These are phyloP conservation scores for Tetanocera ferruginea DNA, from an alignment of 2,888 invertebrate species.

Conservation along the genomic window DNA sequence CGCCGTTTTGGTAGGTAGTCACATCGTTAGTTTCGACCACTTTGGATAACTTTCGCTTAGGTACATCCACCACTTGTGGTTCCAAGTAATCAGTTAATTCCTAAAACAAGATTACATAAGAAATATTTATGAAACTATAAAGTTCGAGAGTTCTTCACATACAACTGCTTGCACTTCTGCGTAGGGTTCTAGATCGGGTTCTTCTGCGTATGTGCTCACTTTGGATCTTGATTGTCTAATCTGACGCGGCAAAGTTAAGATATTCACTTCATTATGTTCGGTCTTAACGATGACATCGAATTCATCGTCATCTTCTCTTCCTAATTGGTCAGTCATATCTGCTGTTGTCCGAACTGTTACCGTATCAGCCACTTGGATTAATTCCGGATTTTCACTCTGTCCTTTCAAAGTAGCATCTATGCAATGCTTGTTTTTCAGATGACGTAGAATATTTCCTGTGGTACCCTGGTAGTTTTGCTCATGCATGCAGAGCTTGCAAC, in stretches of 20 bases:
- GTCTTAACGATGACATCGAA: constrained; percentile 42
- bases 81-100: constrained; percentile 33
- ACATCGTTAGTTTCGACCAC: neutral
- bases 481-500: constrained; percentile 49
- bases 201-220: constrained; percentile 28
- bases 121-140: neutral
- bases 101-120: constrained; percentile 1
- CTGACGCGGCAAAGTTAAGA: neutral
- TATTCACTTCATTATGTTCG: constrained; percentile 11
- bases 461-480: constrained; percentile 53
- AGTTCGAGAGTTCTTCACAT: neutral
- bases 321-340: neutral
- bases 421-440: constrained; percentile 49
- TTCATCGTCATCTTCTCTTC: constrained; percentile 33
- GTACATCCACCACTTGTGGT: neutral
- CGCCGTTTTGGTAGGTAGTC: constrained; percentile 27
- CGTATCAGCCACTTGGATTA: constrained; percentile 2
- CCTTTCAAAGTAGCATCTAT: constrained; percentile 51
- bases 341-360: neutral
- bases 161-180: constrained; percentile 31
- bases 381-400: constrained; percentile 42
- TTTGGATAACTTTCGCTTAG: constrained; percentile 11
- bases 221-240: neutral
- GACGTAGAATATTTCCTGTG: constrained; percentile 52
- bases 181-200: constrained; percentile 38